A percentile compares a stretch with the other conserved stretches of the same genome.
These are phyloP conservation scores for Muscicapa adusta DNA, from an alignment of 2,113 vertebrate genomes.

Conservation along the genomic window DNA sequence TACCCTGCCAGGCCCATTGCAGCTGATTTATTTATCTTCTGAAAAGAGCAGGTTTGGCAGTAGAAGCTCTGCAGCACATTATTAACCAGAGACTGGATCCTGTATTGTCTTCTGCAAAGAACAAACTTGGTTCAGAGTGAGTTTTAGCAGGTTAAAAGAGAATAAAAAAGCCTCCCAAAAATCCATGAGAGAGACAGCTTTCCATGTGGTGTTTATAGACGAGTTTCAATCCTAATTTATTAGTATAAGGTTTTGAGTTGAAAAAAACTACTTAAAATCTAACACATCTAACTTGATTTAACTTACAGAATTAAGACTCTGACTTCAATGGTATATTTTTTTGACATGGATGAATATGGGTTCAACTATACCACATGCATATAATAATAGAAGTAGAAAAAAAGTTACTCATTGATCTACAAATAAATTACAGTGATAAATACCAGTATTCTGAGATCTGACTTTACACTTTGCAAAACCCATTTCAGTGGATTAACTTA, in stretches of 20 bases:
- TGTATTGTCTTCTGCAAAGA: not conserved
- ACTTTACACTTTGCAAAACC: not conserved
- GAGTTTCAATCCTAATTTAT: not conserved
- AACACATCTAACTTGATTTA: not conserved
- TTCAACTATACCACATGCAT: not conserved
- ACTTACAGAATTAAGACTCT: not conserved
- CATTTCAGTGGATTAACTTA: not conserved
- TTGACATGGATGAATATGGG: not conserved
- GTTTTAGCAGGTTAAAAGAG: not conserved
- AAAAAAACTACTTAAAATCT: not conserved
- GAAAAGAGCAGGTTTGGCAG: not conserved
- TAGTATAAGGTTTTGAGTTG: not conserved
- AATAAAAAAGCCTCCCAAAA: not conserved
- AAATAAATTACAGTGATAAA: not conserved
- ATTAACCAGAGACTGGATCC: not conserved
- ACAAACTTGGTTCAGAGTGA: accelerated
- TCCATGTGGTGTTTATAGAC: not conserved
- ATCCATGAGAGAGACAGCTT: not conserved
- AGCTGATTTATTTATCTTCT: not conserved
- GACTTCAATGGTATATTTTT: not conserved
- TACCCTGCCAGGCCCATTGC: not conserved
- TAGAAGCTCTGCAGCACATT: not conserved
- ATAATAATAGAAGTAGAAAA: not conserved
- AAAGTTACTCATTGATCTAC: not conserved
- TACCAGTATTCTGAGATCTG: not conserved